Conservation (phyloP, 1,140 invertebrate genomes). For the Drosophila nigromelanica region DNA sequence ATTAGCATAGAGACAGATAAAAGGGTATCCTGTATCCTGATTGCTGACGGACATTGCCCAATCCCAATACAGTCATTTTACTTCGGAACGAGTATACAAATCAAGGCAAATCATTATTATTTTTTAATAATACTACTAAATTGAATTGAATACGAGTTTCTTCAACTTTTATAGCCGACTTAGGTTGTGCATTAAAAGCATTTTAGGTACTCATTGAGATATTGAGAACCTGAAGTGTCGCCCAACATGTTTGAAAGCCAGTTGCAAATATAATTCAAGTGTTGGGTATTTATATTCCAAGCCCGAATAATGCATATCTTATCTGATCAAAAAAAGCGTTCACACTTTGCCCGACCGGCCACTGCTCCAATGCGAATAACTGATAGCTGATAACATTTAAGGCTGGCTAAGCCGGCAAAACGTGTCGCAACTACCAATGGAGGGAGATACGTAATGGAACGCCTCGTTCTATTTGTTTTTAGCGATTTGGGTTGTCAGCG, state of each 20-base stretch:
- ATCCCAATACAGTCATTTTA: too few species aligned
- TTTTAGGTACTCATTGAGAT: not conserved
- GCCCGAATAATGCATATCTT: constrained; percentile 29
- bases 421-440: constrained; percentile 40
- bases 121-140: too few species aligned
- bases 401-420: constrained; percentile 39
- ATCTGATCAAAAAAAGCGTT: constrained; percentile 8
- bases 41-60: too few species aligned
- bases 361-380: constrained; percentile 8
- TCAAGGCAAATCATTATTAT: too few species aligned
- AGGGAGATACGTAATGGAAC: too few species aligned
- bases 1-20: too few species aligned
- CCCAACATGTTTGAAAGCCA: constrained; percentile 12
- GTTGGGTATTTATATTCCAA: constrained; percentile 12
- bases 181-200: too few species aligned
- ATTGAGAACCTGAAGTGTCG: not conserved
- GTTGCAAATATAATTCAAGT: constrained; percentile 33
- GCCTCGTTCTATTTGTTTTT: constrained; percentile 28
- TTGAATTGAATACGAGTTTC: too few species aligned
- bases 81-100: too few species aligned
- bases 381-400: constrained; percentile 22
- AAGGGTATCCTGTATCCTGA: too few species aligned
- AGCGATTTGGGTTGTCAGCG: constrained; percentile 38
- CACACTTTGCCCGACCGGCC: not conserved
- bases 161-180: too few species aligned